phyloP scores from a whole-genome alignment of 2,888 invertebrate species.

The Epinotia ramella region DNA sequence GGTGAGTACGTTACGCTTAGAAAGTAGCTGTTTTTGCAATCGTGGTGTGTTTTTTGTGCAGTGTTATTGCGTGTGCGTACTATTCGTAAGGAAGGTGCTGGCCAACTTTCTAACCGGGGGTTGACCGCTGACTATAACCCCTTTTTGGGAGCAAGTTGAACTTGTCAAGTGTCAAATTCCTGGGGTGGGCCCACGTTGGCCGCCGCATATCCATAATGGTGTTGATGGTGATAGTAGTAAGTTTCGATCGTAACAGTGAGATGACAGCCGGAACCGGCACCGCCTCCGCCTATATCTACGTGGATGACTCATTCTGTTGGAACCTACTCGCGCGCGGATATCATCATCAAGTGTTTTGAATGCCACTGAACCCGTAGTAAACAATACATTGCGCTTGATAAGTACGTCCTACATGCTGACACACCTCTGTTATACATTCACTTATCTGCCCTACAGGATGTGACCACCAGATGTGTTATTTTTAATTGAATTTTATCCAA shows the following conservation, averaged over 20 bases:
- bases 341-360: slow-evolving; percentile 75
- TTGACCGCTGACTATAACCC: slow-evolving; percentile 72
- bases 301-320: slow-evolving; percentile 80
- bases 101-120: slow-evolving; percentile 57
- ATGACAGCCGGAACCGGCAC: slow-evolving; percentile 66
- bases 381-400: slow-evolving; percentile 64
- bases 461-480: slow-evolving; percentile 52
- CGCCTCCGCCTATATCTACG: slow-evolving; percentile 75
- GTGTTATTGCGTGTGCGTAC: slow-evolving; percentile 49
- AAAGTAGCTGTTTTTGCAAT: slow-evolving; percentile 78
- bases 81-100: slow-evolving; percentile 49
- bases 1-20: slow-evolving; percentile 91
- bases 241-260: slow-evolving; percentile 52
- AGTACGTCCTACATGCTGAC: slow-evolving; percentile 45
- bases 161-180: slow-evolving; percentile 81
- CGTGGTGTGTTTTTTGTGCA: slow-evolving; percentile 61
- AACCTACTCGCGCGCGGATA: slow-evolving; percentile 73
- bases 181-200: slow-evolving; percentile 84
- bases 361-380: slow-evolving; percentile 65
- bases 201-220: slow-evolving; percentile 54
- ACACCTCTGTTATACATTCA: slow-evolving; percentile 41
- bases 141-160: slow-evolving; percentile 71
- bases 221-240: slow-evolving; percentile 1
- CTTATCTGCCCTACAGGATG: slow-evolving; percentile 55
- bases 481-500: slow-evolving; percentile 47